Percentiles rank a stretch among this genome's conserved stretches.
These are phyloP conservation scores for Papilio protenor DNA, from an alignment of 2,888 invertebrate genomes.

Conservation along the genomic window DNA sequence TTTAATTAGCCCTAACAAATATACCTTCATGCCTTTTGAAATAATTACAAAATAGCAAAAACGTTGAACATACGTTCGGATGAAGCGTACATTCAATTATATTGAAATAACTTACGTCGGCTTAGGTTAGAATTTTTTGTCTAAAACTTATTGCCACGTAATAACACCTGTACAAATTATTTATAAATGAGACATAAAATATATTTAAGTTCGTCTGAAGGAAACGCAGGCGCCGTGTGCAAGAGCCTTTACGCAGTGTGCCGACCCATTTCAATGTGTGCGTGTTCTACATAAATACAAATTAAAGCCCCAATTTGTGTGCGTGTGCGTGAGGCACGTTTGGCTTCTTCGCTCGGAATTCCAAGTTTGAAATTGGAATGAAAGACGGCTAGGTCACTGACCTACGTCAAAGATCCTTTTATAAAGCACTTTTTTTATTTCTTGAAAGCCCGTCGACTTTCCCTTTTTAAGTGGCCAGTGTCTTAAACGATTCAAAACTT, in stretches of 20 bases:
- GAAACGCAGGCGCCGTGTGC: constrained; percentile 50
- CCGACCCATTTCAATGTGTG: constrained; percentile 75
- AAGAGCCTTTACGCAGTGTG: constrained; percentile 64
- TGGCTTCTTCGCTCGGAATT: constrained; percentile 79
- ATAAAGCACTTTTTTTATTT: constrained; percentile 47
- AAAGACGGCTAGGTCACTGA: constrained; percentile 82
- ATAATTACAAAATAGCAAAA: constrained; percentile 30
- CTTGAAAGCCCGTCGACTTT: constrained; percentile 39
- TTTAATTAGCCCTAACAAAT: constrained; percentile 36
- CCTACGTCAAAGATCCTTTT: constrained; percentile 69
- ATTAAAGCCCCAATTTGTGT: constrained; percentile 71
- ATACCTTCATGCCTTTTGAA: constrained; percentile 33
- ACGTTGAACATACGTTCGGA: neutral
- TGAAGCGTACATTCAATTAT: constrained; percentile 19
- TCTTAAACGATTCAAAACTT: constrained; percentile 20
- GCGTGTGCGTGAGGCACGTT: constrained; percentile 65
- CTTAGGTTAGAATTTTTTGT: constrained; percentile 3
- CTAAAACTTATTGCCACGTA: constrained; percentile 5
- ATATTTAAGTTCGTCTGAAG: constrained; percentile 50
- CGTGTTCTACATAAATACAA: constrained; percentile 77
- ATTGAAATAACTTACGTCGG: constrained; percentile 1
- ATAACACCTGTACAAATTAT: constrained; percentile 27
- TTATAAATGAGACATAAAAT: constrained; percentile 35
- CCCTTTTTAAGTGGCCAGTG: constrained; percentile 37
- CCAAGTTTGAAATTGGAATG: constrained; percentile 82